These are phyloP conservation scores for Anas bernieri DNA, from an alignment of 2,797 vertebrate species.

Conservation along the genomic window DNA sequence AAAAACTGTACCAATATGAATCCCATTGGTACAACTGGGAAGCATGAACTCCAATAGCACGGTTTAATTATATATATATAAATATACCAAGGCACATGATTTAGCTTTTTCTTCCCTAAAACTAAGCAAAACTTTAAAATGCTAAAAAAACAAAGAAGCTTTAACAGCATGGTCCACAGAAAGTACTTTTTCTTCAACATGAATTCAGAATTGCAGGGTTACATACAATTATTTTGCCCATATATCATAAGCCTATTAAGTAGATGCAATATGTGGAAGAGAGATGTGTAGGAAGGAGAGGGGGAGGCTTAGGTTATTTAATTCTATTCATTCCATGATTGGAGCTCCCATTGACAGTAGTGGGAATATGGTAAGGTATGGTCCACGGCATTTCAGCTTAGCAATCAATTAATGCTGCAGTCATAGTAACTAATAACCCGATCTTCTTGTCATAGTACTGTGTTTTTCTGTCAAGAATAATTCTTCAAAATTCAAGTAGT, in stretches of 20 bases:
- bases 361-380: conserved; percentile 15
- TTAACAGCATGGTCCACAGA: neutral
- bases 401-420: conserved; percentile 49
- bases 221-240: neutral
- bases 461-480: neutral
- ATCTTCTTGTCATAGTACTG: neutral
- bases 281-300: neutral
- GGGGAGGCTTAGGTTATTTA: conserved; percentile 37
- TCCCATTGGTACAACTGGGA: neutral
- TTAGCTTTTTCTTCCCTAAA: neutral
- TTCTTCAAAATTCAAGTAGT: conserved; percentile 8
- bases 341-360: conserved; percentile 42
- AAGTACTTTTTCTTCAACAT: neutral
- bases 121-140: neutral
- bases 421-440: conserved; percentile 35
- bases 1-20: neutral
- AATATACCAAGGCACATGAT: neutral
- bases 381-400: conserved; percentile 35
- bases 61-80: neutral
- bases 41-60: neutral
- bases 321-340: conserved; percentile 26
- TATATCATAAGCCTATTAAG: neutral
- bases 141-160: neutral
- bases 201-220: neutral
- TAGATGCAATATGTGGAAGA: neutral